These are phyloP conservation scores for Beris morrisii DNA, from an alignment of 2,888 invertebrate genomes.

Conservation along the genomic window DNA sequence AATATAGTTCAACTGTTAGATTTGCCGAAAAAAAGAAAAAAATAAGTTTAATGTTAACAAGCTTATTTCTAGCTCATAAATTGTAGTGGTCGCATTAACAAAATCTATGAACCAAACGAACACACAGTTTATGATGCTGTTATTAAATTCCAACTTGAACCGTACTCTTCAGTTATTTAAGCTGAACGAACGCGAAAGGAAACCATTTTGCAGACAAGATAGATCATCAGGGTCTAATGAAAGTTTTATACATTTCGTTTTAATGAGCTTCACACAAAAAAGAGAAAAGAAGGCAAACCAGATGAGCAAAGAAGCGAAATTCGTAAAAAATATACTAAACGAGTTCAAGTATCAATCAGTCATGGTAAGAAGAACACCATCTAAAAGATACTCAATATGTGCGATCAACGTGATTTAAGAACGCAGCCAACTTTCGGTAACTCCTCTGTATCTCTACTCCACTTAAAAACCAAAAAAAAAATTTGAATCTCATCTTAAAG, in stretches of 20 bases:
- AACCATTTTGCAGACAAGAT: conserved; percentile 1
- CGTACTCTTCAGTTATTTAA: conserved; percentile 6
- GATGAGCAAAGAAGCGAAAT: neutral
- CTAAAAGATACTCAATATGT: neutral
- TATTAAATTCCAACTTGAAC: conserved; percentile 17
- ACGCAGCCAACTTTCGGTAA: too few species aligned
- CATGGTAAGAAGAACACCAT: conserved; percentile 2
- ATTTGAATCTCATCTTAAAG: too few species aligned
- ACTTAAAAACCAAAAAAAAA: too few species aligned
- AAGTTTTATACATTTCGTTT: conserved; percentile 11
- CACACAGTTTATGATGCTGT: neutral
- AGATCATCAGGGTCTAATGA: conserved; percentile 16
- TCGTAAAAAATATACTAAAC: neutral
- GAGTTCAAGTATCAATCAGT: conserved; percentile 8
- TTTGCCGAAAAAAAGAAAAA: too few species aligned
- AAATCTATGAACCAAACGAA: neutral
- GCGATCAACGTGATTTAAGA: neutral
- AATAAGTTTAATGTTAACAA: neutral
- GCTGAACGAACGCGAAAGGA: conserved; percentile 7
- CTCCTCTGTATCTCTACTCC: too few species aligned
- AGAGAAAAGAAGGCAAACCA: too few species aligned
- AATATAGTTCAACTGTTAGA: too few species aligned
- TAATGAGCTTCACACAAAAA: conserved; percentile 2
- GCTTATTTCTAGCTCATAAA: conserved; percentile 11
- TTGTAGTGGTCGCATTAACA: neutral